Base-by-base conservation (phyloP, 2,888 invertebrate genomes). In the Ectemnius cavifrons region DNA sequence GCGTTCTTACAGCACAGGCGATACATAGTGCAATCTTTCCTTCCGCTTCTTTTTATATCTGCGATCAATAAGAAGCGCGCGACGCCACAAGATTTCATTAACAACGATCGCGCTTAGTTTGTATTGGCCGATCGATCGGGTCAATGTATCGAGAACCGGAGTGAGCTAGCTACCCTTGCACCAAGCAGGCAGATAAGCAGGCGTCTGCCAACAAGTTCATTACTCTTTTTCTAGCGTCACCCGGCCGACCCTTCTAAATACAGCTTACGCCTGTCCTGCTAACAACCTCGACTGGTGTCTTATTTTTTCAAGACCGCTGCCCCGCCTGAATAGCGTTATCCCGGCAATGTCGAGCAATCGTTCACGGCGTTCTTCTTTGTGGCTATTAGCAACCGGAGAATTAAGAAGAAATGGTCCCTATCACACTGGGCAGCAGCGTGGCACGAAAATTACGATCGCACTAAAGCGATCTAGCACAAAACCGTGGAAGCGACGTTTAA, bases 251-350 rank as follows among this genome's bases (percentile, higher is more conserved):
- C 37, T 67, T 83, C 78, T 78, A 82, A 83, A 82, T 79, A 73
- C 73, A 28, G 59, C 52, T 37, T 52, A 11, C 27, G 3, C 23
- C 23, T 37, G 37, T 6, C 62, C 74, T 69, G 64, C 67, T 79
- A 82, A 82, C 80, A 70, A 77, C 66, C 73, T 52, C 75, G 73
- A 63, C 74, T 78, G 74, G 78, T 79, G 79, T 77, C 77, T 74
- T 65, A 46, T 68, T 75, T 72, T 68, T 68, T 75, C 67, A 63
- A 72, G 3, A 23, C 3, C 23, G 23, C 23, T 23, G 23, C 23
- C 2, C 23, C 23, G 23, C 23, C 23, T 2, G n/a, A 27, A 46
- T 11, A 16, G 20, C 27, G 20, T 3, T 3, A 23, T 3, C 2
- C 23, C 23, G 3, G 23, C 23, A 23, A 23, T 23, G 23, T 2